These are phyloP conservation scores for Sebastes variabilis DNA, from an alignment of 2,797 vertebrate genomes.

Conservation along the genomic window DNA sequence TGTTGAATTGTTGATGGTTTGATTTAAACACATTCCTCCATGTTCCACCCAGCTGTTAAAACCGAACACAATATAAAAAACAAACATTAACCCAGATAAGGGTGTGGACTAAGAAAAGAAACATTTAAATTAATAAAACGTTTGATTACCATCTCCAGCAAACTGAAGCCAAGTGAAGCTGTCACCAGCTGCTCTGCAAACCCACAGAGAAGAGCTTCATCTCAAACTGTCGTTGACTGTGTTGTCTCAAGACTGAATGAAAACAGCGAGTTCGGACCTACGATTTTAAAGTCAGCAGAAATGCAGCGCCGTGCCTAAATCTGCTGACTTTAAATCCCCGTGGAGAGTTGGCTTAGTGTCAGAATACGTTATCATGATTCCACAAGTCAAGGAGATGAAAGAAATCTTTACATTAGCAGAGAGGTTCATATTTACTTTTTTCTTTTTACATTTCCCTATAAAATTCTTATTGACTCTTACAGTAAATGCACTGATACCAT, in stretches of 20 bases:
- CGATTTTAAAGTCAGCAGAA: constrained; percentile 42
- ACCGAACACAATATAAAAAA: constrained; percentile 5
- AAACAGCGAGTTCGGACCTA: constrained; percentile 21
- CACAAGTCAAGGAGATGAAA: constrained; percentile 5
- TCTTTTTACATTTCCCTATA: not conserved
- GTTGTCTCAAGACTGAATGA: constrained; percentile 20
- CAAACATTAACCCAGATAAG: constrained; percentile 14
- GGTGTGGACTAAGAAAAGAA: constrained; percentile 25
- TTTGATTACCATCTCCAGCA: constrained; percentile 35
- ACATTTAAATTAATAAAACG: constrained; percentile 6
- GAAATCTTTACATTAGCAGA: not conserved
- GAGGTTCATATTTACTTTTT: not conserved
- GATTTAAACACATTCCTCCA: constrained; percentile 18
- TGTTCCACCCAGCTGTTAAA: constrained; percentile 35
- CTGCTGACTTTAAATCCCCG: constrained; percentile 28
- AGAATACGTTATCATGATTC: constrained; percentile 24
- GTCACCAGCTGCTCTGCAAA: constrained; percentile 35
- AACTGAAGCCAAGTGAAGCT: constrained; percentile 26
- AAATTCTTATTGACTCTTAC: not conserved
- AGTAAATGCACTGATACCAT: not conserved
- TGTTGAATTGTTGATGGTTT: not conserved
- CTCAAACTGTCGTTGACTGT: not conserved
- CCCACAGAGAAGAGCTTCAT: constrained; percentile 15
- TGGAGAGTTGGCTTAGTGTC: constrained; percentile 23
- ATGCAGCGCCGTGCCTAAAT: not conserved